Evolutionary conservation across 2,888 invertebrate genomes (phyloP).

Genomic region (Metellina segmentata): DNA sequence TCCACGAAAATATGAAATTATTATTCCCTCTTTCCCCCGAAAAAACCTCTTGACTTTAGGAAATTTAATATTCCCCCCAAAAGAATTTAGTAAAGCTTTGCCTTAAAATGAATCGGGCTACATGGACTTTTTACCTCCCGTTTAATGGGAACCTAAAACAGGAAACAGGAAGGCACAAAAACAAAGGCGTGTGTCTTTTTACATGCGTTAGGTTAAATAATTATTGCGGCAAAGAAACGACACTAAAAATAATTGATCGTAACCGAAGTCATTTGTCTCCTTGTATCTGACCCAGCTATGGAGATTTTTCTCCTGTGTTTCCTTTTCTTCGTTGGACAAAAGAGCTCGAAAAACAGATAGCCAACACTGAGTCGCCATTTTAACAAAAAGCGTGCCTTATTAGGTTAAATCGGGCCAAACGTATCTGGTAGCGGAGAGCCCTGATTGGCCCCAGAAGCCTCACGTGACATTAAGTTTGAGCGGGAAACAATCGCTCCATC

Average conservation of each 20-base stretch:
- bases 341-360: conserved; percentile 53
- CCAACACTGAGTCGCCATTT: conserved; percentile 44
- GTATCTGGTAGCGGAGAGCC: conserved; percentile 43
- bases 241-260: not conserved
- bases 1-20: no score
- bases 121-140: no score
- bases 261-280: not conserved
- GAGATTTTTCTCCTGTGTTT: conserved; percentile 1
- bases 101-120: no score
- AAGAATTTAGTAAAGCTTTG: no score
- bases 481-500: conserved; percentile 69
- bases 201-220: no score
- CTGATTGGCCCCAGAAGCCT: conserved; percentile 49
- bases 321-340: conserved; percentile 59
- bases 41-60: no score
- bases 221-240: no score
- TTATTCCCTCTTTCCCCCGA: no score
- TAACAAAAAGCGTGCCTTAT: conserved; percentile 73
- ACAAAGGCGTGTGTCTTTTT: no score
- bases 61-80: no score
- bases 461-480: conserved; percentile 66
- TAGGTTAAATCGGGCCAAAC: conserved; percentile 74
- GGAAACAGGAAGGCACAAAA: no score
- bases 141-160: no score
- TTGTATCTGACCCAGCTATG: conserved; percentile 37